Conservation (phyloP, 2,797 vertebrate genomes). For the Mus spretus region DNA sequence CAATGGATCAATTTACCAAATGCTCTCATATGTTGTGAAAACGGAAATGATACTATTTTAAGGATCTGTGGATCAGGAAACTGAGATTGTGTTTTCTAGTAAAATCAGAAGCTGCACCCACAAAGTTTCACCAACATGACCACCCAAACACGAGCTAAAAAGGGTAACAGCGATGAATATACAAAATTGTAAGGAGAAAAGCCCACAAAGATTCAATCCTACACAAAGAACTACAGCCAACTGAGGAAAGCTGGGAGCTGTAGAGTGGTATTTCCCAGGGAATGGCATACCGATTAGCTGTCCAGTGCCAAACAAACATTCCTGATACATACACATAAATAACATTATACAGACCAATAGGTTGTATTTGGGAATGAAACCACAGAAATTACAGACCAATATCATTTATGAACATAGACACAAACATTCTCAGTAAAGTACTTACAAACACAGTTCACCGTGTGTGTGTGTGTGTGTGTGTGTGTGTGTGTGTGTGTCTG, state of each 20-base stretch:
- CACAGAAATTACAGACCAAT: background rate
- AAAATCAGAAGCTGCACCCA: background rate
- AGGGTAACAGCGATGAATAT: background rate
- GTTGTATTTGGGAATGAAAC: background rate
- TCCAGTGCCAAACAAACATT: background rate
- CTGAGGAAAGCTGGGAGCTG: background rate
- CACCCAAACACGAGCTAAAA: background rate
- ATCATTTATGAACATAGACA: background rate
- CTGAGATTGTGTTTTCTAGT: background rate
- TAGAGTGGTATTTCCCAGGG: background rate
- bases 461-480: background rate
- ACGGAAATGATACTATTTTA: background rate
- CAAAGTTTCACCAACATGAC: background rate
- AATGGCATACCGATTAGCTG: background rate
- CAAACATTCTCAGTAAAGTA: background rate
- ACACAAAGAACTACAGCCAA: too few relatives aligned
- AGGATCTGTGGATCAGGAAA: background rate
- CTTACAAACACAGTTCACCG: background rate
- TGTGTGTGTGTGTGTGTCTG: background rate
- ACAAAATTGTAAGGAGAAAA: background rate
- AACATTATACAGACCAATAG: background rate
- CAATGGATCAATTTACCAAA: background rate
- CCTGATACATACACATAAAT: background rate
- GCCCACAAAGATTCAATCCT: background rate
- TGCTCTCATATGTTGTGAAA: background rate